Percentiles rank a stretch among this genome's conserved stretches.
Evolutionary conservation across 2,797 vertebrate species (phyloP).

Genomic region (Basileuterus tristriatus): DNA sequence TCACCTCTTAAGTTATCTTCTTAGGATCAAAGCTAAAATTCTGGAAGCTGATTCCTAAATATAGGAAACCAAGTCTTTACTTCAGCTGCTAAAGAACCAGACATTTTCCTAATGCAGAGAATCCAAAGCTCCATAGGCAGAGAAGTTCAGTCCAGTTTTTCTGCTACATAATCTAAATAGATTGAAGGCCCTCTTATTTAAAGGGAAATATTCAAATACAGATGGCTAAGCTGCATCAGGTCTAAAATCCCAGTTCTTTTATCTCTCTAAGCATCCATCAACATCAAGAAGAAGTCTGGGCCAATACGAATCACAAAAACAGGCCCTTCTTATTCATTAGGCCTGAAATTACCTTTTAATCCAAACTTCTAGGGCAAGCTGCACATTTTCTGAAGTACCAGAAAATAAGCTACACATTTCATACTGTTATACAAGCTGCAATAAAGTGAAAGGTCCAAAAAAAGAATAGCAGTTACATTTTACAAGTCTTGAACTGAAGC

Average conservation of each 20-base stretch:
- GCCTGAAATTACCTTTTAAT: background rate
- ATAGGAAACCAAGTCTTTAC: background rate
- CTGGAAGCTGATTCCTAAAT: background rate
- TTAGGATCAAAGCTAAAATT: slow-evolving; percentile 12
- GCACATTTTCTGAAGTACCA: background rate
- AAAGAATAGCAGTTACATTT: background rate
- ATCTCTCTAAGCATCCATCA: background rate
- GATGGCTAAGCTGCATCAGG: background rate
- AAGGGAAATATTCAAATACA: slow-evolving; percentile 6
- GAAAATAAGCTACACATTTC: background rate
- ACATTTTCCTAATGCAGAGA: background rate
- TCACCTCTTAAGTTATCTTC: background rate
- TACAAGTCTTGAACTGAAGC: background rate
- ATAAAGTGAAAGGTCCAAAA: background rate
- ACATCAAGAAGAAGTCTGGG: background rate
- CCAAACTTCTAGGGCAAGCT: background rate
- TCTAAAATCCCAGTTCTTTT: background rate
- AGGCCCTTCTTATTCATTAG: background rate
- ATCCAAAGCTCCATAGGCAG: background rate
- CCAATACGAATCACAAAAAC: background rate
- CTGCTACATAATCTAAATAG: background rate
- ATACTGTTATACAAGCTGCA: background rate
- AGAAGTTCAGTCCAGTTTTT: background rate
- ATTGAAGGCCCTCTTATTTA: background rate
- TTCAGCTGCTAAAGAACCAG: background rate